Percentiles rank a stretch among this genome's conserved stretches.
Conservation (phyloP, 2,797 vertebrate genomes). For the Anomalospiza imberbis region DNA sequence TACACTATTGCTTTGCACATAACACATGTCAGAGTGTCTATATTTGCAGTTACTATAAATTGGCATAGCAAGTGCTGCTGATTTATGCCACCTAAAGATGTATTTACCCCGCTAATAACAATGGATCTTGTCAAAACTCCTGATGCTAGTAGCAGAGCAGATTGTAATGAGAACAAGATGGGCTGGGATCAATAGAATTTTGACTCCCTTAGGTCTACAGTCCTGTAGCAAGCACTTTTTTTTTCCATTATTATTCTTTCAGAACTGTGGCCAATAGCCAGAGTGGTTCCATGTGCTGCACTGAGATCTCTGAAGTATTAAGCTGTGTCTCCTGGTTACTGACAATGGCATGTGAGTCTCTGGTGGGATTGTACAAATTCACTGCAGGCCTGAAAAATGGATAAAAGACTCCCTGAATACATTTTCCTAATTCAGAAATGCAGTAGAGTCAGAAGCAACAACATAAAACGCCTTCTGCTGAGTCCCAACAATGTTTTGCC, state of each 20-base stretch:
- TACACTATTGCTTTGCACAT: background rate
- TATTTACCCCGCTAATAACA: background rate
- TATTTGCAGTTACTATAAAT: background rate
- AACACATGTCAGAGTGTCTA: background rate
- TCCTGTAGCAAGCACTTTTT: background rate
- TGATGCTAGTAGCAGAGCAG: background rate
- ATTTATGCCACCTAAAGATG: background rate
- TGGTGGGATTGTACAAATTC: background rate
- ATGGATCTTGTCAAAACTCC: conserved; percentile 17
- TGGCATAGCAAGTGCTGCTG: background rate
- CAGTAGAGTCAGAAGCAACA: background rate
- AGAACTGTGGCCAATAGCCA: background rate
- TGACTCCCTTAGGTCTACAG: conserved; percentile 24
- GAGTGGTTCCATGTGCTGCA: background rate
- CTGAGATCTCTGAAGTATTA: background rate
- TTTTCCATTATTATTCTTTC: conserved; percentile 5
- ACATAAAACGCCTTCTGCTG: background rate
- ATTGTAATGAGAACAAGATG: background rate
- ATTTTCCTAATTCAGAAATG: background rate
- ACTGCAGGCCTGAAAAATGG: background rate
- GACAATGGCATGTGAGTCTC: background rate
- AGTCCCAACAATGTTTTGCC: background rate
- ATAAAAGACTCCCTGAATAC: background rate
- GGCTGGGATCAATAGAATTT: conserved; percentile 33
- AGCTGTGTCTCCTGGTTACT: background rate